A percentile compares a stretch with the other conserved stretches of the same genome.
These are phyloP conservation scores for Amniataba percoides DNA, from an alignment of 2,797 vertebrate genomes.

Conservation along the genomic window DNA sequence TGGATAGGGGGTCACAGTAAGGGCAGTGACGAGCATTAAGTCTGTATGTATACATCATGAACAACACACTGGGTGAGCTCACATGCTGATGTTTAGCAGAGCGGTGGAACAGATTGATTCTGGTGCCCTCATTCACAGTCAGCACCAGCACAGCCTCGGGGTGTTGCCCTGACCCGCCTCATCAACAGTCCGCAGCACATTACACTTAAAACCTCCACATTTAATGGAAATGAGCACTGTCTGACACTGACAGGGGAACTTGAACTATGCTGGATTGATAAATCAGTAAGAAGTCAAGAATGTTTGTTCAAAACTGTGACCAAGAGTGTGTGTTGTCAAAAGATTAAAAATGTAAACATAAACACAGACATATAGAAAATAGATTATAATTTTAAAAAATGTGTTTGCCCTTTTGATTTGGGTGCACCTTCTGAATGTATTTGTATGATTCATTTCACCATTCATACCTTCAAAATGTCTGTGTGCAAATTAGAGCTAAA, in stretches of 20 bases:
- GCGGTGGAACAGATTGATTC: conserved; percentile 62
- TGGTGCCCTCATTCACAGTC: conserved; percentile 58
- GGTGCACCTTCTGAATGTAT: neutral
- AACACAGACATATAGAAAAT: no score
- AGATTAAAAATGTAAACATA: neutral
- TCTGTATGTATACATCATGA: conserved; percentile 11
- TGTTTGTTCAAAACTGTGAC: neutral
- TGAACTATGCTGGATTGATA: neutral
- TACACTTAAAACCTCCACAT: conserved; percentile 22
- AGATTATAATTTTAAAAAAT: no score
- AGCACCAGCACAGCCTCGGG: conserved; percentile 48
- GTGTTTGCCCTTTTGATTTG: neutral
- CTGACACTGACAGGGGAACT: neutral
- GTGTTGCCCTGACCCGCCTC: conserved; percentile 23
- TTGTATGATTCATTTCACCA: neutral
- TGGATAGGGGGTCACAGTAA: neutral
- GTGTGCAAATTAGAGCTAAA: neutral
- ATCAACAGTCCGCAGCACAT: conserved; percentile 40
- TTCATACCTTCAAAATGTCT: neutral
- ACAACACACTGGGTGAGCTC: conserved; percentile 10
- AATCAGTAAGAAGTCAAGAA: neutral
- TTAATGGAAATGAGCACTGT: neutral
- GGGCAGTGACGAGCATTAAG: neutral
- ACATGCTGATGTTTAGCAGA: conserved; percentile 35
- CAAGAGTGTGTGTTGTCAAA: neutral